Evolutionary conservation across 2,797 vertebrate species (phyloP).

Genomic region (Pantherophis alleghaniensis): DNA sequence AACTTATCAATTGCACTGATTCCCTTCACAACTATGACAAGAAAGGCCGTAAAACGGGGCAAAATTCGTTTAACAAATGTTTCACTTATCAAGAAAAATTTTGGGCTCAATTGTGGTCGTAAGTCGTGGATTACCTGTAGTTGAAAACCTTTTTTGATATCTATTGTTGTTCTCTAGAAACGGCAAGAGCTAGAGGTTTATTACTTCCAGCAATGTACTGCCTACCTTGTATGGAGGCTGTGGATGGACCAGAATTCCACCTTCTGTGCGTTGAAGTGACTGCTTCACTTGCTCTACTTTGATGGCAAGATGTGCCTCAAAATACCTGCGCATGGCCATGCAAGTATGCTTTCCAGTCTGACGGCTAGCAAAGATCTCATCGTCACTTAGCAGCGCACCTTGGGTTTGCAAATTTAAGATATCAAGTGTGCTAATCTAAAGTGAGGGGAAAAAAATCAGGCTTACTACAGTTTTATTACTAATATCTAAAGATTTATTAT

Average conservation of each 20-base stretch:
- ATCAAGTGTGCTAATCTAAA: slow-evolving; percentile 96
- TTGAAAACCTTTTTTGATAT: background rate
- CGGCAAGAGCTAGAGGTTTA: fast-evolving
- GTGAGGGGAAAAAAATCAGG: background rate
- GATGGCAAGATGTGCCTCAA: slow-evolving; percentile 96
- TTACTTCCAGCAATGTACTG: background rate
- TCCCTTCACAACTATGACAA: no score
- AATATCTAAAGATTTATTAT: background rate
- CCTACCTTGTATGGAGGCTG: slow-evolving; percentile 96
- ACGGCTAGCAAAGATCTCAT: slow-evolving; percentile 98
- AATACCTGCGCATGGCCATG: slow-evolving; percentile 97
- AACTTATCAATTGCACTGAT: no score
- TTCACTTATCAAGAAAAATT: no score
- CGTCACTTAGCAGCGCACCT: slow-evolving; percentile 92
- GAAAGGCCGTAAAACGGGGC: no score
- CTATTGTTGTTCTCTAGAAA: fast-evolving
- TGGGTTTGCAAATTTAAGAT: slow-evolving; percentile 97
- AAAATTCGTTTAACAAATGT: no score
- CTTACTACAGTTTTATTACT: background rate
- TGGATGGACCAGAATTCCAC: slow-evolving; percentile 91
- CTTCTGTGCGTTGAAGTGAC: slow-evolving; percentile 95
- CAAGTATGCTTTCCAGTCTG: slow-evolving; percentile 99
- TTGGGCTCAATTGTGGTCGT: no score
- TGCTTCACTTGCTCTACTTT: slow-evolving; percentile 99
- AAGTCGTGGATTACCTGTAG: background rate